Percentiles rank a stretch among this genome's conserved stretches.
Evolutionary conservation across 2,797 vertebrate genomes (phyloP).

Genomic region (Coregonus sp.): DNA sequence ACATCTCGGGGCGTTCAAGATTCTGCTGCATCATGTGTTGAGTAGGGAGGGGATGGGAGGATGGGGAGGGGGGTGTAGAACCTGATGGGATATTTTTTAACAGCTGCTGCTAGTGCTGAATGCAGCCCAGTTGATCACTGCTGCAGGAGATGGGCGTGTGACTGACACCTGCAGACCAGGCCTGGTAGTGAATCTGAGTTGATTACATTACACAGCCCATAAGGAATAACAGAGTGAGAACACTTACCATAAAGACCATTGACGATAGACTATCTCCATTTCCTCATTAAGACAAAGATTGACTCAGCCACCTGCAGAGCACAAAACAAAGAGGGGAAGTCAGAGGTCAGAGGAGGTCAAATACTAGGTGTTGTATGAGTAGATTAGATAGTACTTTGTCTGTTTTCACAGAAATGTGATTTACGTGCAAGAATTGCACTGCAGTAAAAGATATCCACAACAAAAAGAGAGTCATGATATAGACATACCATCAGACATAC

Average conservation of each 20-base stretch:
- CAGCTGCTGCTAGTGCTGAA: constrained; percentile 23
- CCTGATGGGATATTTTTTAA: neutral
- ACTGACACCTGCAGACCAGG: constrained; percentile 72
- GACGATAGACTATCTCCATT: neutral
- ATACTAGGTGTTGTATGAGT: neutral
- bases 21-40: constrained; percentile 43
- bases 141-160: constrained; percentile 36
- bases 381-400: too few relatives aligned
- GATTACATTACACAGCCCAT: neutral
- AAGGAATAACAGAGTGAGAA: constrained; percentile 16
- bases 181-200: constrained; percentile 56
- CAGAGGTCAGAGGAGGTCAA: neutral
- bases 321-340: neutral
- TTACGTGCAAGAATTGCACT: too few relatives aligned
- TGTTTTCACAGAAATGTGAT: too few relatives aligned
- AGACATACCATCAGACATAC: too few relatives aligned
- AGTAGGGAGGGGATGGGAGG: constrained; percentile 1
- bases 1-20: constrained; percentile 12
- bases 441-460: too few relatives aligned
- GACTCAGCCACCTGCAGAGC: neutral
- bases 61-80: constrained; percentile 16
- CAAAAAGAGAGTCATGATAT: too few relatives aligned
- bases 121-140: constrained; percentile 25
- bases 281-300: constrained; percentile 14
- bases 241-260: constrained; percentile 47